These are phyloP conservation scores for Protonemura montana DNA, from an alignment of 2,888 invertebrate genomes.

Conservation along the genomic window DNA sequence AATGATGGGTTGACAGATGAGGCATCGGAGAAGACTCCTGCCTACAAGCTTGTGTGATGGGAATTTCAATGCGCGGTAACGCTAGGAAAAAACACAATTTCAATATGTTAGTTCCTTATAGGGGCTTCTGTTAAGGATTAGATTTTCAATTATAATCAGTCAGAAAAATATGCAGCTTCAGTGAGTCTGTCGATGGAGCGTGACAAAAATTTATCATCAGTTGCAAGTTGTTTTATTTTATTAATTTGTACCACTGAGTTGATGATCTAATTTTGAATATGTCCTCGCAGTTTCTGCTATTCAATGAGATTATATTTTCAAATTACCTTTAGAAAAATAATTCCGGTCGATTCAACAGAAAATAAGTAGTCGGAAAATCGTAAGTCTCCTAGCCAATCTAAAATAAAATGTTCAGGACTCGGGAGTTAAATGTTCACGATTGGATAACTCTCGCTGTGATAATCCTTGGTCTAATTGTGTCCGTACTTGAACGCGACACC, in stretches of 20 bases:
- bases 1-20: slow-evolving; percentile 32
- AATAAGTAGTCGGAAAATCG: not conserved
- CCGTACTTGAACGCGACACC: slow-evolving; percentile 15
- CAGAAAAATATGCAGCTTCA: not conserved
- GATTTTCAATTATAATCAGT: slow-evolving; percentile 7
- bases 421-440: not conserved
- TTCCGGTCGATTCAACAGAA: not conserved
- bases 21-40: not conserved
- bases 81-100: not conserved
- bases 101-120: slow-evolving; percentile 1
- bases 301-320: not conserved
- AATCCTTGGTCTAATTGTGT: slow-evolving; percentile 13
- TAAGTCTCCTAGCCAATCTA: not conserved
- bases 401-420: not conserved
- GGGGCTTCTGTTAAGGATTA: not conserved
- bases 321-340: not conserved
- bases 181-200: not conserved
- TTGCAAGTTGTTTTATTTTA: not conserved
- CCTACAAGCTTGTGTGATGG: not conserved
- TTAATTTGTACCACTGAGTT: not conserved
- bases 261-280: not conserved
- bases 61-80: not conserved
- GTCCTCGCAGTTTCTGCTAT: not conserved
- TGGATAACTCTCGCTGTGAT: not conserved
- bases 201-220: not conserved